phyloP scores from a whole-genome alignment of 2,888 invertebrate species.

The Odontothrips loti region DNA sequence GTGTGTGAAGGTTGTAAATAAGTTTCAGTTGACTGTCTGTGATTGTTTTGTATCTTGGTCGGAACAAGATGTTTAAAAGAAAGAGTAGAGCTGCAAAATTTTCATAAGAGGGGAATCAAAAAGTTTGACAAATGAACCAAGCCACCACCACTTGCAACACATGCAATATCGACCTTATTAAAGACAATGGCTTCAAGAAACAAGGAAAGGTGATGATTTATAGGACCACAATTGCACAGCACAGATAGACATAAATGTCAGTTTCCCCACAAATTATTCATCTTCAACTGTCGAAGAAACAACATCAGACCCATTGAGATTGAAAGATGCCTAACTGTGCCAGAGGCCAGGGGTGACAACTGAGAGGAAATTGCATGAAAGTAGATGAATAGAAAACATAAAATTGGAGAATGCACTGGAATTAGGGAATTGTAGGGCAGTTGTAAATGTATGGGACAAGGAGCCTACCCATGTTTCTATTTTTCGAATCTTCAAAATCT shows the following conservation, averaged over 20 bases:
- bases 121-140: not conserved
- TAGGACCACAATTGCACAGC: not conserved
- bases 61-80: too few relatives aligned
- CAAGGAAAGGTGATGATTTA: not conserved
- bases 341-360: too few relatives aligned
- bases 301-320: too few relatives aligned
- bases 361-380: not conserved
- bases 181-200: not conserved
- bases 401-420: not conserved
- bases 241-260: too few relatives aligned
- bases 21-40: too few relatives aligned
- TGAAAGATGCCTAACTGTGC: too few relatives aligned
- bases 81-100: too few relatives aligned
- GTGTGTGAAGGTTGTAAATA: too few relatives aligned
- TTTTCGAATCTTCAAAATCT: not conserved
- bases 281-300: too few relatives aligned
- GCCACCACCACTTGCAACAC: not conserved
- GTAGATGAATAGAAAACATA: not conserved
- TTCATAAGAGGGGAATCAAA: too few relatives aligned
- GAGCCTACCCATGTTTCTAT: not conserved
- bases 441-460: not conserved
- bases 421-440: not conserved
- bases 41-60: too few relatives aligned
- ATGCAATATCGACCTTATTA: not conserved
- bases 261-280: too few relatives aligned